phyloP scores from a whole-genome alignment of 2,888 invertebrate species.

The Stenodema calcarata region DNA sequence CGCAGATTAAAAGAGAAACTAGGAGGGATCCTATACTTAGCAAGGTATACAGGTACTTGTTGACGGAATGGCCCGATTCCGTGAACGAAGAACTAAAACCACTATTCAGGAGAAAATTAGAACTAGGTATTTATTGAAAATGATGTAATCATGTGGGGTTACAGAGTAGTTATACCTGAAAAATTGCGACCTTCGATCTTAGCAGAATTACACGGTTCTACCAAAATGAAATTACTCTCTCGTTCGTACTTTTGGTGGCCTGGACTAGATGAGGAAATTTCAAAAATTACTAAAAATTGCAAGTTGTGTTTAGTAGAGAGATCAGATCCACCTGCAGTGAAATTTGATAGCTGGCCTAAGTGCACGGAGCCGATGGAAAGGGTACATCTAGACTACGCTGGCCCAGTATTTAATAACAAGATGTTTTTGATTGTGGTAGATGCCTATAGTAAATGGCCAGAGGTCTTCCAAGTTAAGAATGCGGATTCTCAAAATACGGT shows the following conservation, averaged over 20 bases:
- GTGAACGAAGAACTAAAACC: neutral
- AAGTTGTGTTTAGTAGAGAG: too few relatives aligned
- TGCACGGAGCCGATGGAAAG: neutral
- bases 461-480: too few relatives aligned
- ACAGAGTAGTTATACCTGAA: neutral
- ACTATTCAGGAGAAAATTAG: neutral
- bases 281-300: constrained; percentile 56
- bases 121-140: neutral
- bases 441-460: too few relatives aligned
- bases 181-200: neutral
- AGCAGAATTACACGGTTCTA: neutral
- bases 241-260: constrained; percentile 10
- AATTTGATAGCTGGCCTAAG: neutral
- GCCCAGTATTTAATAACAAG: too few relatives aligned
- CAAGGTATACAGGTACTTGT: neutral
- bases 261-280: constrained; percentile 9
- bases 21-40: neutral
- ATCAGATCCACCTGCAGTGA: constrained; percentile 44
- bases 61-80: neutral
- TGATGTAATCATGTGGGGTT: neutral
- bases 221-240: constrained; percentile 58
- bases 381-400: neutral
- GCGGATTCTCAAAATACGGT: too few relatives aligned
- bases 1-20: neutral
- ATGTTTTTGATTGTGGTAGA: too few relatives aligned